Evolutionary conservation across 2,888 invertebrate species (phyloP).

Genomic region (Poecilus cupreus): DNA sequence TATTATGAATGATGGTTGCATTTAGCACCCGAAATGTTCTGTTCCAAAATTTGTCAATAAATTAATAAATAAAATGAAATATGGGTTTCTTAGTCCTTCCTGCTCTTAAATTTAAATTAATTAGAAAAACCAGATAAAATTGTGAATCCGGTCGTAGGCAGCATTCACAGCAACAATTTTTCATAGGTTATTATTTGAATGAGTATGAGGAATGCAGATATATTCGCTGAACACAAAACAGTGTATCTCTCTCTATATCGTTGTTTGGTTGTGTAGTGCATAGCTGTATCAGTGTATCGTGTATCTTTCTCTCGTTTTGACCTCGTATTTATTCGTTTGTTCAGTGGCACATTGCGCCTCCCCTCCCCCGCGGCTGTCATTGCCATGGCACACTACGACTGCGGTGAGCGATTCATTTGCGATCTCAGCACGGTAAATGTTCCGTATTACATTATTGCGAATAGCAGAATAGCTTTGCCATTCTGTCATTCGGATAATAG

Average conservation of each 20-base stretch:
- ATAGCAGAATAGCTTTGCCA: constrained; percentile 14
- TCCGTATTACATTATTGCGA: background rate
- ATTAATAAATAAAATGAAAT: no score
- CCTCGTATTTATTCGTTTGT: constrained; percentile 48
- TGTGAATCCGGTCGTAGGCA: background rate
- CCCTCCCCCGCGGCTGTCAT: constrained; percentile 1
- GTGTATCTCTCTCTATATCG: background rate
- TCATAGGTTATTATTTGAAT: constrained; percentile 24
- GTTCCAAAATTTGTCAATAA: no score
- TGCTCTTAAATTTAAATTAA: no score
- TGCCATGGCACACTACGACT: constrained; percentile 7
- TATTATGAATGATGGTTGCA: no score
- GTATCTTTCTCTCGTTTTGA: constrained; percentile 47
- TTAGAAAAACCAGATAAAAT: no score
- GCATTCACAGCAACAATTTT: background rate
- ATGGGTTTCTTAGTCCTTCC: no score
- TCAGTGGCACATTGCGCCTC: constrained; percentile 26
- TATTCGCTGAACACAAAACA: background rate
- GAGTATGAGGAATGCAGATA: constrained; percentile 15
- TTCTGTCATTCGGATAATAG: constrained; percentile 1
- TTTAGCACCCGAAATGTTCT: no score
- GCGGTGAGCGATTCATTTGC: constrained; percentile 1
- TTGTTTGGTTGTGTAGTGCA: no score
- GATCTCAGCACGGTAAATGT: constrained; percentile 25
- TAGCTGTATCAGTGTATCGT: background rate